Percentiles rank a stretch among this genome's conserved stretches.
phyloP scores from a whole-genome alignment of 2,888 invertebrate species.

The Pyrrhosoma nymphula region DNA sequence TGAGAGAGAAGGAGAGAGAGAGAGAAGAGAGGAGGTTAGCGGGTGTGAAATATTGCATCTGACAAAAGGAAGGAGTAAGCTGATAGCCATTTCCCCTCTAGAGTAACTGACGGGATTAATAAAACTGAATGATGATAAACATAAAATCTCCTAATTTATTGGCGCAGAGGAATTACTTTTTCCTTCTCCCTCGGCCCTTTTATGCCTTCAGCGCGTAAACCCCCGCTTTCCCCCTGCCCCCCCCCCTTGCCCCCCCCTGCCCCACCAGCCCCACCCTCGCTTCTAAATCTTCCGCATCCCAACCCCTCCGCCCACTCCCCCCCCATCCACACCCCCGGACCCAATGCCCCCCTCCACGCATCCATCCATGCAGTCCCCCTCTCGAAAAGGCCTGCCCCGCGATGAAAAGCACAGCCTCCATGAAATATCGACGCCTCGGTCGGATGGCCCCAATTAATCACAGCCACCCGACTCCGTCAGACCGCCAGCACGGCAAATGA shows the following conservation, averaged over 20 bases:
- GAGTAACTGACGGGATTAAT: slow-evolving; percentile 67
- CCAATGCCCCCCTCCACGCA: neutral
- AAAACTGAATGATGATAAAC: slow-evolving; percentile 67
- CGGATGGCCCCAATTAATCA: slow-evolving; percentile 65
- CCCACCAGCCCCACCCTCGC: neutral
- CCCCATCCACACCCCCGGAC: neutral
- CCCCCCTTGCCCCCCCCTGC: neutral
- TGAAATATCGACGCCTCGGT: slow-evolving; percentile 62
- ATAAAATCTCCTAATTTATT: slow-evolving; percentile 66
- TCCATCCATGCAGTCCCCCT: slow-evolving; percentile 38
- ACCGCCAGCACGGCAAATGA: slow-evolving; percentile 49
- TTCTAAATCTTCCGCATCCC: neutral
- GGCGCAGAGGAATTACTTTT: slow-evolving; percentile 66
- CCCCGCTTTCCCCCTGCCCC: neutral
- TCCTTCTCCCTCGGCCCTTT: neutral
- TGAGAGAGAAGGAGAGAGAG: too few relatives aligned
- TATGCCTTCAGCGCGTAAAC: neutral
- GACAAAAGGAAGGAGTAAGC: slow-evolving; percentile 65
- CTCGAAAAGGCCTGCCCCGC: neutral
- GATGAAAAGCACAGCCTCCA: slow-evolving; percentile 62
- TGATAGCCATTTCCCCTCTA: slow-evolving; percentile 62
- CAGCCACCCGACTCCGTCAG: slow-evolving; percentile 56
- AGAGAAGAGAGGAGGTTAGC: too few relatives aligned
- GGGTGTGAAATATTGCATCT: slow-evolving; percentile 61
- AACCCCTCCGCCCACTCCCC: neutral